These are phyloP conservation scores for Centropristis striata DNA, from an alignment of 2,113 vertebrate genomes.

Conservation along the genomic window DNA sequence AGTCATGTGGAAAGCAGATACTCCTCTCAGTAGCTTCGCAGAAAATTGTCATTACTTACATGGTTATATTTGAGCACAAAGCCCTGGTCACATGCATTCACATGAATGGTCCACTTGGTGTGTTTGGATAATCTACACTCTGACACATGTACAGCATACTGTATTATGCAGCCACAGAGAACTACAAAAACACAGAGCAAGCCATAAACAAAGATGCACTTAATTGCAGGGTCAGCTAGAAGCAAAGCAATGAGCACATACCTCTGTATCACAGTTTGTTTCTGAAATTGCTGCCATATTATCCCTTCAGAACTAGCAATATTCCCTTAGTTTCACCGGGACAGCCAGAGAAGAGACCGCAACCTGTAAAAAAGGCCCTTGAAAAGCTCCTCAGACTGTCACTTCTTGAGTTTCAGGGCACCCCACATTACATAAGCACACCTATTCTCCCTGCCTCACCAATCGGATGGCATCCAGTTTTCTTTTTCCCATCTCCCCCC, in stretches of 20 bases:
- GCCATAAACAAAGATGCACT: slow-evolving; percentile 17
- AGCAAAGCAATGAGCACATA: slow-evolving; percentile 65
- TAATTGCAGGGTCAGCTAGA: slow-evolving; percentile 30
- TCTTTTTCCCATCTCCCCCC: neutral
- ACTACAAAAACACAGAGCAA: slow-evolving; percentile 7
- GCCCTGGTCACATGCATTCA: slow-evolving; percentile 33
- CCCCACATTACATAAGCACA: slow-evolving; percentile 59
- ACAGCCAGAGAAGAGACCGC: slow-evolving; percentile 27
- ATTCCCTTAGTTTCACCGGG: slow-evolving; percentile 34
- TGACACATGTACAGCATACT: neutral
- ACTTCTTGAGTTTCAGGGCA: slow-evolving; percentile 48
- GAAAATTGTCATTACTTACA: slow-evolving; percentile 27
- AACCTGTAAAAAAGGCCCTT: slow-evolving; percentile 41
- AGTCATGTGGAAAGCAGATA: slow-evolving; percentile 14
- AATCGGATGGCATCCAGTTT: slow-evolving; percentile 32
- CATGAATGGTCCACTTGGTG: neutral
- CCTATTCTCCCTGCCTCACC: slow-evolving; percentile 43
- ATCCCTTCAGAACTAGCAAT: slow-evolving; percentile 30
- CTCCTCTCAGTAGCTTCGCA: slow-evolving; percentile 13
- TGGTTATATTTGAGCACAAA: slow-evolving; percentile 1
- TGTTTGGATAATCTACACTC: neutral
- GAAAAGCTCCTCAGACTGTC: slow-evolving; percentile 28
- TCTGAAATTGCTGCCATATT: slow-evolving; percentile 76
- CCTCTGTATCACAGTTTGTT: slow-evolving; percentile 75
- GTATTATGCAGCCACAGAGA: slow-evolving; percentile 8